Conservation (phyloP, 2,113 vertebrate species). For the Pimephales promelas region DNA sequence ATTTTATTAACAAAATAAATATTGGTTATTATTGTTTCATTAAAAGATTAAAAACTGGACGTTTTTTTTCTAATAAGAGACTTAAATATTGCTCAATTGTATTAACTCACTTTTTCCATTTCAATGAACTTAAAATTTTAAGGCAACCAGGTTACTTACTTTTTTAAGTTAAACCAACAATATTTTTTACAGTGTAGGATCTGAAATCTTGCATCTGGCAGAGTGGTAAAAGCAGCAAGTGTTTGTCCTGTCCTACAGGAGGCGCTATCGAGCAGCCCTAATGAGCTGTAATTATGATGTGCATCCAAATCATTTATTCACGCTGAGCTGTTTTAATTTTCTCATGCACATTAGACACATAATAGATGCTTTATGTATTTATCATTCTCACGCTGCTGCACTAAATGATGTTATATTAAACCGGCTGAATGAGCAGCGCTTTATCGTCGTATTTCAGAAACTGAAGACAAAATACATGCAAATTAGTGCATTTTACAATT, state of each 20-base stretch:
- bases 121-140: too few relatives aligned
- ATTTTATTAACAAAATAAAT: too few relatives aligned
- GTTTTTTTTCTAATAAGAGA: too few relatives aligned
- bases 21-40: too few relatives aligned
- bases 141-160: too few relatives aligned
- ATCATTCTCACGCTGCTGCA: neutral
- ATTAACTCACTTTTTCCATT: too few relatives aligned
- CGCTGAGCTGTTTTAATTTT: neutral
- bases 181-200: too few relatives aligned
- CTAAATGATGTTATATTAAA: neutral
- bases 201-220: constrained; percentile 10
- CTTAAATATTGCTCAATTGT: too few relatives aligned
- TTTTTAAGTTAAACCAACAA: too few relatives aligned
- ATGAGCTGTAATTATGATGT: neutral
- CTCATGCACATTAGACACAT: neutral
- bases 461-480: neutral
- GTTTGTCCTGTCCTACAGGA: too few relatives aligned
- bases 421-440: neutral
- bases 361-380: neutral
- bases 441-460: neutral
- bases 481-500: neutral
- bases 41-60: too few relatives aligned
- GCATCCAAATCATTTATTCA: neutral
- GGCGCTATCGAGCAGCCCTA: too few relatives aligned
- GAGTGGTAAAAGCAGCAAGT: neutral